Evolutionary conservation across 2,113 vertebrate genomes (phyloP), one percentile per base, ranked within the genome.

Genomic region (Aramus guarauna): DNA sequence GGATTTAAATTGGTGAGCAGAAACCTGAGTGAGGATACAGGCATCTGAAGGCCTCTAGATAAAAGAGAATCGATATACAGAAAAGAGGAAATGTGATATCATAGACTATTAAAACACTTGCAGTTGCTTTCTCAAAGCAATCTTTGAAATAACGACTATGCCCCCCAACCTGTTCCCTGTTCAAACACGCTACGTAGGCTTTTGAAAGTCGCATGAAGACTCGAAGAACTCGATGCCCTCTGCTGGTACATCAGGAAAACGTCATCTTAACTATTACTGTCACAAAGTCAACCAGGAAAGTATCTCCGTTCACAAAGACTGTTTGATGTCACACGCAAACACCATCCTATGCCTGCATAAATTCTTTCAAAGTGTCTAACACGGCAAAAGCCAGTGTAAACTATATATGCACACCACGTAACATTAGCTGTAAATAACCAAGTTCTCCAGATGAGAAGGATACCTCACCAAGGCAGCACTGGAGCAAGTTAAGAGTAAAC

Each of bases 381-480:
- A 5, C 11, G 37, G 48, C n/a, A 68, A 85, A 78, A 60, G 55
- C 30, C 47, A 26, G 26, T 7, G 45, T 41, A 41, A 72, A 62
- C 29, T 50, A 11, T 9, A 37, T 4, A n/a, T 8, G 43, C 29
- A 63, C 9, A 68, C 67, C 14, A 41, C 0, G 0, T 14, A 68
- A 53, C 9, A 8, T 18, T n/a, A 81, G 22, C 73, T 64, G 60
- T 75, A 62, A 58, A 48, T 26, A 52, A 58, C 20, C 29, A 52
- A 10, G 24, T 39, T 19, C n/a, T 88, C 41, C 47, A 45, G 59
- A 22, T 19, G 16, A 22, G 43, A 22, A 63, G 50, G 58, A 50
- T 12, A 52, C 7, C 15, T 59, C 41, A 73, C 59, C 34, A 32
- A 43, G 36, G 60, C 47, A 74, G 47, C 27, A 19, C 41, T 11